A percentile compares a stretch with the other conserved stretches of the same genome.
phyloP scores from a whole-genome alignment of 2,888 invertebrate genomes.

The Leistus spinibarbis region DNA sequence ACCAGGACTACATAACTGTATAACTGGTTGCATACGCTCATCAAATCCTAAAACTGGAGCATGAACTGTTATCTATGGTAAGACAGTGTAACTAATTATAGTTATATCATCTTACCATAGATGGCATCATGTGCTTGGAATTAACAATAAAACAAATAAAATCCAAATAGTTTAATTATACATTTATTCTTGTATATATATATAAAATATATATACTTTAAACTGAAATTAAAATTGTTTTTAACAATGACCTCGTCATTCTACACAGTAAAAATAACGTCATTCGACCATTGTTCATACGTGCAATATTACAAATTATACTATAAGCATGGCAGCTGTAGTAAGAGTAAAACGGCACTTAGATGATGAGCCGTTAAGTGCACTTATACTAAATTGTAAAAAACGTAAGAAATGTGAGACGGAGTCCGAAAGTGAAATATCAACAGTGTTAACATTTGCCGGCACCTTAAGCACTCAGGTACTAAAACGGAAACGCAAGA shows the following conservation, averaged over 20 bases:
- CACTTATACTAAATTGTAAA: conserved; percentile 74
- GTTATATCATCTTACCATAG: too few relatives aligned
- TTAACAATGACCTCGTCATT: neutral
- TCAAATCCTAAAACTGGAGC: too few relatives aligned
- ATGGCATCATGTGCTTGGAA: too few relatives aligned
- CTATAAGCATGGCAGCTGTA: conserved; percentile 62
- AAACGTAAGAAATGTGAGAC: conserved; percentile 64
- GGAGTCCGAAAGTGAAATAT: conserved; percentile 56
- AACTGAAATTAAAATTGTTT: neutral
- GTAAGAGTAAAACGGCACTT: conserved; percentile 75
- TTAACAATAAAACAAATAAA: too few relatives aligned
- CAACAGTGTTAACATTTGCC: conserved; percentile 72
- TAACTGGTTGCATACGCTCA: too few relatives aligned
- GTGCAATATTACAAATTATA: neutral
- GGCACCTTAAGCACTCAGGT: conserved; percentile 75
- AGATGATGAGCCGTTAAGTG: conserved; percentile 73
- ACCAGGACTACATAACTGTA: too few relatives aligned
- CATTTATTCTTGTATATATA: neutral
- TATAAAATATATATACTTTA: neutral
- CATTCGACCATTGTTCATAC: neutral
- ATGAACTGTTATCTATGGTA: too few relatives aligned
- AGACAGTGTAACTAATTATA: too few relatives aligned
- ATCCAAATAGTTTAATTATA: too few relatives aligned
- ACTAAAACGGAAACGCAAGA: conserved; percentile 46
- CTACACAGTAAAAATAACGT: neutral